A percentile compares a stretch with the other conserved stretches of the same genome.
These are phyloP conservation scores for Chaetogeoica ovagalla DNA, from an alignment of 2,888 invertebrate species.

Conservation along the genomic window DNA sequence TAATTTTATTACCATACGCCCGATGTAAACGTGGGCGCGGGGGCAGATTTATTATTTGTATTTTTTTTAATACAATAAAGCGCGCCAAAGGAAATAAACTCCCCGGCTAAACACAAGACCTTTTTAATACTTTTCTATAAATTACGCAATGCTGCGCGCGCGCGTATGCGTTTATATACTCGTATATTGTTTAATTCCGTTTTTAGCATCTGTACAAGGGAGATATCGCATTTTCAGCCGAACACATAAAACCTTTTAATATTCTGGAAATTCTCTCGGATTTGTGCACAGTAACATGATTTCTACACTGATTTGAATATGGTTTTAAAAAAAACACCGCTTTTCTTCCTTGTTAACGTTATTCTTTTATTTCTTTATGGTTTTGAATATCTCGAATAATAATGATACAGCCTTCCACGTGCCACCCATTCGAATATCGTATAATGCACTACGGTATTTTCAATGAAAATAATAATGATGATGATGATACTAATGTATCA, in stretches of 20 bases:
- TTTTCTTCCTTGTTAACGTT: constrained; percentile 3
- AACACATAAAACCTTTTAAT: constrained; percentile 41
- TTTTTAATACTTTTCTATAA: constrained; percentile 43
- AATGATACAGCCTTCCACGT: no score
- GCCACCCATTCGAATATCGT: no score
- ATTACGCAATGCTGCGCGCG: background rate
- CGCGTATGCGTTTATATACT: no score
- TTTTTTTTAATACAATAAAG: constrained; percentile 19
- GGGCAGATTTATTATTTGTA: constrained; percentile 1
- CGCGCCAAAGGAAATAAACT: constrained; percentile 33
- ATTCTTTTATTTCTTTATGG: no score
- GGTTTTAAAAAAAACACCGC: constrained; percentile 10
- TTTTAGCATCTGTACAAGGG: constrained; percentile 14
- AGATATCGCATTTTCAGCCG: constrained; percentile 26
- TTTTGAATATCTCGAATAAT: no score
- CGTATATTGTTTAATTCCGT: constrained; percentile 41
- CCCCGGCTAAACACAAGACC: constrained; percentile 19
- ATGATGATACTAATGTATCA: no score
- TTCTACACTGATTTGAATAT: constrained; percentile 40
- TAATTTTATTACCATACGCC: constrained; percentile 23
- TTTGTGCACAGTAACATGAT: constrained; percentile 21
- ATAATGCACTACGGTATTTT: no score
- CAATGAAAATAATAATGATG: no score
- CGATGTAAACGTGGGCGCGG: constrained; percentile 14
- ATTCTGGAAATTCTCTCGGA: constrained; percentile 27